Evolutionary conservation across 1,140 invertebrate genomes (phyloP), one percentile per base, ranked within the genome.

Genomic region (Drosophila sp.): DNA sequence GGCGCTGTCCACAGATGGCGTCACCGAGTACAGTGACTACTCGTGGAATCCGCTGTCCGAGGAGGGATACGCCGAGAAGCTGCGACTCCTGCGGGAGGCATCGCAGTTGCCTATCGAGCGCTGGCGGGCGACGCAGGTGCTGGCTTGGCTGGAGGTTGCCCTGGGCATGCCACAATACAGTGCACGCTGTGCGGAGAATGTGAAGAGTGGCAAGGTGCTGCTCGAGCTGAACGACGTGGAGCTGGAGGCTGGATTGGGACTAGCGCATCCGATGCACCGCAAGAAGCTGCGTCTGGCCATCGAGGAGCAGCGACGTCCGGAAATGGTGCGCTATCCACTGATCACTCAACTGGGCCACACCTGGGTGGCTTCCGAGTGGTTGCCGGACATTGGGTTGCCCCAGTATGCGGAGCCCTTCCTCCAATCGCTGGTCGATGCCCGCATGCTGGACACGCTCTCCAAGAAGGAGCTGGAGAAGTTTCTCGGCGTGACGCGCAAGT

Each of bases 381-480:
- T 99, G 72, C 96, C 97, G 0, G 97, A 98, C 91, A 94, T 98
- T 11, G 97, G 97, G 57, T 92, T 98, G 46, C 95, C 96, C 16
- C 96, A 98, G 93, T 98, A 98, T 90, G 95, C 96, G 0, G 96
- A 97, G 71, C 95, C 94, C 45, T 98, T 98, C 92, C 94, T 97
- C 64, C 95, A 95, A n/a, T 97, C 97, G 78, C 94, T 98, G 90
- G 97, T 98, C 5, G 97, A 99, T 92, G 97, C 97, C 2, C 93
- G 97, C 45, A 96, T 98, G 94, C 92, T 99, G 76, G 97, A 98
- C 91, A 96, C 97, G 41, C 93, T 99, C 34, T 97, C 96, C 77
- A 97, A 98, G 92, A 98, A 98, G 91, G 97, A 99, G 89, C 93
- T 98, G 73, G 97, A 98, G 92, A 98, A 98, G 91, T 95, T 97